A percentile compares a stretch with the other conserved stretches of the same genome.
Evolutionary conservation across 2,113 vertebrate genomes (phyloP).

Genomic region (Boulengeromyrus knoepffleri): DNA sequence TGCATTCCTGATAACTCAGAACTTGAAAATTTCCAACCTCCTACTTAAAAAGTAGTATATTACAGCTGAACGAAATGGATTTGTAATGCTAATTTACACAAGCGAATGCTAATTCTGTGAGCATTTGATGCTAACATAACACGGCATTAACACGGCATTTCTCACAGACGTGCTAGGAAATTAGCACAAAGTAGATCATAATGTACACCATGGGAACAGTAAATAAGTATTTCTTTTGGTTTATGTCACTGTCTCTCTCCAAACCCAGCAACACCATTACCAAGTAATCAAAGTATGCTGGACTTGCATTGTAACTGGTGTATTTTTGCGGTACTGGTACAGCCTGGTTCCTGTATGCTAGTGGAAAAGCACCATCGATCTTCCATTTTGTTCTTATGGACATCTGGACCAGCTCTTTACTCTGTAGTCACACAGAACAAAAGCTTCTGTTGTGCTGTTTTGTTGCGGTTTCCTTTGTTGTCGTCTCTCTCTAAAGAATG

Average conservation of each 20-base stretch:
- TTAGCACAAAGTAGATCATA: background rate
- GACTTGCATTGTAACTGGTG: background rate
- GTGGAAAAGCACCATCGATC: background rate
- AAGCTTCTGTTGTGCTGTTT: background rate
- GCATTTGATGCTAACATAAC: background rate
- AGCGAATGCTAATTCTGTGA: background rate
- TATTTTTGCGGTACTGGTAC: background rate
- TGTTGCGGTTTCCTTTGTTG: background rate
- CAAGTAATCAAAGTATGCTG: background rate
- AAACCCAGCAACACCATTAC: background rate
- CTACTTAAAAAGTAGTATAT: background rate
- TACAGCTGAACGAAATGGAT: background rate
- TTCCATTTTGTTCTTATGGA: background rate
- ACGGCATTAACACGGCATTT: background rate
- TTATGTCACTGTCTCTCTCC: background rate
- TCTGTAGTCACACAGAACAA: background rate
- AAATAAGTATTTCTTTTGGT: background rate
- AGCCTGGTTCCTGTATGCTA: background rate
- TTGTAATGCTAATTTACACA: background rate
- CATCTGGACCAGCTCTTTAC: background rate
- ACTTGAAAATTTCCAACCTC: background rate
- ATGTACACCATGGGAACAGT: background rate
- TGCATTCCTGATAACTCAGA: background rate
- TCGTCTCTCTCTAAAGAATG: background rate
- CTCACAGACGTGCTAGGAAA: background rate